These are phyloP conservation scores for Diploptera punctata DNA, from an alignment of 2,888 invertebrate genomes.

Conservation along the genomic window DNA sequence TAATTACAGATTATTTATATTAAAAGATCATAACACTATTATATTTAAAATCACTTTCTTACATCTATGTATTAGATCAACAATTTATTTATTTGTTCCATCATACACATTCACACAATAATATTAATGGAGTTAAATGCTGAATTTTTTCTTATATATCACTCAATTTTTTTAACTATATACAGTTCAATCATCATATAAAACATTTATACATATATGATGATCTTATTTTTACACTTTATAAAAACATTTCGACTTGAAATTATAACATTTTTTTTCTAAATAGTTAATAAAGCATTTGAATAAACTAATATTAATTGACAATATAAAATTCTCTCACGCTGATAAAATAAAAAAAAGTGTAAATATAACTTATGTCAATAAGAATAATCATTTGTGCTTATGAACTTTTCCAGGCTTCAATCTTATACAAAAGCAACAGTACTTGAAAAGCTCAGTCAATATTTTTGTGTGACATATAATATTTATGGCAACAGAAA, in stretches of 20 bases:
- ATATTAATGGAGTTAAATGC: conserved; percentile 13
- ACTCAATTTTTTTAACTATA: conserved; percentile 18
- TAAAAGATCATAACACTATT: too few species aligned
- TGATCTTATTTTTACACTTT: conserved; percentile 12
- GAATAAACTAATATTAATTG: conserved; percentile 18
- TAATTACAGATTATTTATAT: too few species aligned
- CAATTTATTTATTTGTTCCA: too few species aligned
- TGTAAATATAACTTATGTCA: not conserved
- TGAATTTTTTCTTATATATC: conserved; percentile 13
- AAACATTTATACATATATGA: conserved; percentile 20
- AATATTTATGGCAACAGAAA: not conserved
- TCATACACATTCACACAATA: conserved; percentile 12
- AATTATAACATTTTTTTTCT: not conserved
- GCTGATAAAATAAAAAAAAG: not conserved
- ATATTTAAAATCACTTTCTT: too few species aligned
- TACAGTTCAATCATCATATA: conserved; percentile 2
- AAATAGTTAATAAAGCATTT: conserved; percentile 25
- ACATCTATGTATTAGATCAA: too few species aligned
- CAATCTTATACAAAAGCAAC: too few species aligned
- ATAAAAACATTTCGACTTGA: conserved; percentile 21
- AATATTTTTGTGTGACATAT: not conserved
- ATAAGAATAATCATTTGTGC: not conserved
- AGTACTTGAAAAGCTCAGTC: too few species aligned
- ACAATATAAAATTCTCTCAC: conserved; percentile 25
- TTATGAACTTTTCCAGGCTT: conserved; percentile 4